Percentiles rank a stretch among this genome's conserved stretches.
These are phyloP conservation scores for Pantherophis guttatus DNA, from an alignment of 2,113 vertebrate genomes.

Conservation along the genomic window DNA sequence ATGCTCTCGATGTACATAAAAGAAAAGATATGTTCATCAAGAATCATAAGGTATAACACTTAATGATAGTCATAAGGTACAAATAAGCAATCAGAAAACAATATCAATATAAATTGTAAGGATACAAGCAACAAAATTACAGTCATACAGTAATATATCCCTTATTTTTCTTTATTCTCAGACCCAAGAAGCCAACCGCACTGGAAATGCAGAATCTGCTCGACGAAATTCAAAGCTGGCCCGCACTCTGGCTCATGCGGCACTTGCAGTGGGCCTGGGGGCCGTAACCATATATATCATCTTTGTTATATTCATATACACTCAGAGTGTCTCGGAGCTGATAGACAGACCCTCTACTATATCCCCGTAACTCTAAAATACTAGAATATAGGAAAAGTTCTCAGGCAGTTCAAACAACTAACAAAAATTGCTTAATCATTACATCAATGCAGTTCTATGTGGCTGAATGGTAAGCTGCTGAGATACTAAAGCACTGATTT, in stretches of 20 bases:
- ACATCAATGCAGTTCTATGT: not conserved
- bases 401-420: not conserved
- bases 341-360: not conserved
- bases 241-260: constrained; percentile 24
- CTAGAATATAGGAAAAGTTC: not conserved
- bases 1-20: no score
- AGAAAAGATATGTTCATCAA: no score
- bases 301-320: not conserved
- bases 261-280: constrained; percentile 40
- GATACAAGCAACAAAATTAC: no score
- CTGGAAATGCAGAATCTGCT: constrained; percentile 7
- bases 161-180: constrained; percentile 6
- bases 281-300: constrained; percentile 3
- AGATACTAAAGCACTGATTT: not conserved
- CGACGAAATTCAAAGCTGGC: constrained; percentile 34
- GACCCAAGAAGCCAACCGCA: constrained; percentile 43
- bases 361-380: not conserved
- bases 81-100: no score
- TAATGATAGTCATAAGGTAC: no score
- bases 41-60: no score
- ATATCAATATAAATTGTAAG: no score
- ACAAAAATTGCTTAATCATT: not conserved
- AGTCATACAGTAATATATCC: not conserved
- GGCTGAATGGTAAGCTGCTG: not conserved
- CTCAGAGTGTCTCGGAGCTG: not conserved